A percentile compares a stretch with the other conserved stretches of the same genome.
phyloP scores from a whole-genome alignment of 2,888 invertebrate genomes.

The Dorcus hopei region DNA sequence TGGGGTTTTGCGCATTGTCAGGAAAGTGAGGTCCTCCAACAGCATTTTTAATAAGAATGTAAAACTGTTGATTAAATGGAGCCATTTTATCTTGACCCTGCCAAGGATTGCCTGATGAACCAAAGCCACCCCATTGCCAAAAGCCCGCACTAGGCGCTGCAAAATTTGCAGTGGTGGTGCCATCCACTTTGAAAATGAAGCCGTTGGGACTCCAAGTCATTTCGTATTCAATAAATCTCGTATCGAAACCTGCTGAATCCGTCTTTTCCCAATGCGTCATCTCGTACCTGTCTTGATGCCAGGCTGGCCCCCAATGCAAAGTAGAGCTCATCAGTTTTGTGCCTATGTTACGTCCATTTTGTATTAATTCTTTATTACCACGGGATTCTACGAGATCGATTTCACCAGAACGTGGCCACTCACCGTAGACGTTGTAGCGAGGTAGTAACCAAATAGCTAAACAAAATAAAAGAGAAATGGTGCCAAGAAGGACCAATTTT shows the following conservation, averaged over 20 bases:
- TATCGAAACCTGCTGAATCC: constrained; percentile 50
- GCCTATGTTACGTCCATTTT: constrained; percentile 56
- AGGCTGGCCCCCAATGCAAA: constrained; percentile 65
- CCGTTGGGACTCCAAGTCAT: constrained; percentile 63
- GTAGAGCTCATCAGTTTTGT: constrained; percentile 59
- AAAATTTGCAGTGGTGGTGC: constrained; percentile 52
- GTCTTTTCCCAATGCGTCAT: constrained; percentile 51
- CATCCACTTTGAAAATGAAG: constrained; percentile 54
- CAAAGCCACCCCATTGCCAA: constrained; percentile 62
- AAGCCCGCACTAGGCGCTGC: constrained; percentile 51
- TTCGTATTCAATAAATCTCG: constrained; percentile 63
- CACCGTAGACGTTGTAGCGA: constrained; percentile 59
- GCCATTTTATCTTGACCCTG: constrained; percentile 58
- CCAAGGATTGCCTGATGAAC: constrained; percentile 58
- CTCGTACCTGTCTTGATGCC: constrained; percentile 53
- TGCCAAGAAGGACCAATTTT: too few relatives aligned
- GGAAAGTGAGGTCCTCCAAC: constrained; percentile 69
- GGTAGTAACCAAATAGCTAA: constrained; percentile 71
- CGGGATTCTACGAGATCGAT: constrained; percentile 68
- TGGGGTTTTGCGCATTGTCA: constrained; percentile 55
- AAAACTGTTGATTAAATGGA: constrained; percentile 67
- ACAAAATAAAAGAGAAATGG: constrained; percentile 9
- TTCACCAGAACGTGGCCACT: constrained; percentile 71
- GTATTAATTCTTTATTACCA: constrained; percentile 54
- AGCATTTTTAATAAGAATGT: constrained; percentile 64